Base-by-base conservation (phyloP, 2,888 invertebrate species). In the Drosophila prostipennis region DNA sequence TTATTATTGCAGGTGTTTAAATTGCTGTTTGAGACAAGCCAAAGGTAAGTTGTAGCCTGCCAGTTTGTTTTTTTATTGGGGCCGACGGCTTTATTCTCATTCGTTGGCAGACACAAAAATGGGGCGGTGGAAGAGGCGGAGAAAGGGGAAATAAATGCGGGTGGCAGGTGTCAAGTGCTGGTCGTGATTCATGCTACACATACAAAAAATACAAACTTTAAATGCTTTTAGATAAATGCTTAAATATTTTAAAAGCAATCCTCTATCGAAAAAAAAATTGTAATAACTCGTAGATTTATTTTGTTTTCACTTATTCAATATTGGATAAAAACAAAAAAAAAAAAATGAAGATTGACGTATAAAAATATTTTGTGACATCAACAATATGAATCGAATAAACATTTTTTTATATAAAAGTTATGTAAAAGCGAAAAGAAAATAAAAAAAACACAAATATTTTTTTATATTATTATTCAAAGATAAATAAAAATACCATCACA, bases 1-100 rank as follows among this genome's bases (percentile, higher is more conserved):
- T 69, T 68, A 63, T 72, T 72, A 55, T 70, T 75, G 78, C 77
- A 75, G 75, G 53, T 78, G 74, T 53, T 78, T 74, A 57, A 84
- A 84, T 23, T 53, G 65, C 32, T 59, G 60, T 45, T 55, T 51
- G 80, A 72, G 68, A 37, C 43, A 32, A 45, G 70, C 14, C 23
- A 58, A 43, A 48, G 56, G 48, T 45, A 53, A 14, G 29, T 32
- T 26, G 65, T 54, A 13, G 45, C 45, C 36, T 39, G 54, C 6
- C 48, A 49, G 61, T 10, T 8, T 36, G 14, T 55, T 26, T 45
- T 34, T 13, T 7, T 6, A 11, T 42, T 42, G 65, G n/a, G 64
- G 54, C 54, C 32, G 68, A 68, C 49, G 42, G 68, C 68, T 51
- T 61, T 60, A 43, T 71, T 61, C 70, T 61, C 71, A 34, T 69